Evolutionary conservation across 2,888 invertebrate species (phyloP), one percentile per base, ranked within the genome.

Genomic region (Adela reaumurella): DNA sequence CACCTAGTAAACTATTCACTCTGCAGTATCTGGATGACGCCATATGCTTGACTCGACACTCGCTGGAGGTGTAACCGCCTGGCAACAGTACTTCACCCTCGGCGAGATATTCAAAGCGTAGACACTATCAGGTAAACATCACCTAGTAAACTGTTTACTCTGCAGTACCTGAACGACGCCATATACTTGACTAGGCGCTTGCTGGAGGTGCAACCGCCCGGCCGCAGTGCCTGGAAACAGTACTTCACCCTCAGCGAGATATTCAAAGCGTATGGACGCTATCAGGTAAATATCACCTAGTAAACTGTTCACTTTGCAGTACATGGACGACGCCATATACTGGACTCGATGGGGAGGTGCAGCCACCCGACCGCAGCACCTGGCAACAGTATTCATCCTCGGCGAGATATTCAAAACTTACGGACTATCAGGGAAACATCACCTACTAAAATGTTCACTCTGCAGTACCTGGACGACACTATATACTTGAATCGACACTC

Each of bases 101-200:
- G 94, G 94, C 5, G 93, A 94, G 72, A 94, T 94, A 67, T 90
- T 93, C 63, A 93, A 92, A 74, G 91, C 92, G 1, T 92, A 92
- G 93, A 57, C 92, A 92, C 64, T 90, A 91, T 72, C 78, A 77
- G 69, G 76, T 74, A 53, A 24, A 6, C 24, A 24, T 6, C 24
- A n/a, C n/a, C n/a, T n/a, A n/a, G n/a, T n/a, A n/a, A n/a, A n/a
- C 69, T 94, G 47, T 89, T 92, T 68, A 92, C 91, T 55, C 82
- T 93, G 51, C 92, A 93, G 65, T 94, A 93, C 69, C 74, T 94
- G 55, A 94, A 94, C 67, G 94, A 94, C 71, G 94, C 94, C 43
- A 92, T 93, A 57, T 92, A 90, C 63, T 81, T 94, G 60, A 92
- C 93, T 47, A 82, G 91, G 57, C 84, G 91, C 48, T 93, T 93